phyloP scores from a whole-genome alignment of 30 jellyfish, hydroid and myxozoan genomes.

The Chrysaora quinquecirrha region DNA sequence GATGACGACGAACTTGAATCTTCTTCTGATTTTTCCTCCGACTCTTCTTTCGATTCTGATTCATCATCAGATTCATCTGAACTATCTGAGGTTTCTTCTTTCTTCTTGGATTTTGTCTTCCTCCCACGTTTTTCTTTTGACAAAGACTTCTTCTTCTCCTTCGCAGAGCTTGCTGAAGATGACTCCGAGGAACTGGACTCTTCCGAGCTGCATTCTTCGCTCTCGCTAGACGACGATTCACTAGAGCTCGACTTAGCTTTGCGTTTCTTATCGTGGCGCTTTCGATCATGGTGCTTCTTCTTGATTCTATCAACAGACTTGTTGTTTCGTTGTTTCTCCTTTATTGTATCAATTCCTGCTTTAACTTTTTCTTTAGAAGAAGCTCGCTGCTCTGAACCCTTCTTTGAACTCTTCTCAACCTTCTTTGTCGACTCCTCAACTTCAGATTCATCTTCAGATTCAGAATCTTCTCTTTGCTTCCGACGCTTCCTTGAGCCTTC shows the following conservation, averaged over 20 bases:
- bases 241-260: conserved; percentile 59
- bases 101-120: conserved; percentile 11
- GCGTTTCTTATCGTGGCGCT: conserved; percentile 22
- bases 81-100: conserved; percentile 9
- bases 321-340: not conserved
- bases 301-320: no score
- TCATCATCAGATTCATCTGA: not conserved
- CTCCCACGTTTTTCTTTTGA: not conserved
- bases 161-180: no score
- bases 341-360: not conserved
- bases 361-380: not conserved
- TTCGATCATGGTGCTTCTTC: not conserved
- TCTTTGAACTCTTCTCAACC: not conserved
- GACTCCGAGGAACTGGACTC: conserved; percentile 7
- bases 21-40: not conserved
- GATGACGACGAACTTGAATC: not conserved
- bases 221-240: conserved; percentile 66
- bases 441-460: not conserved
- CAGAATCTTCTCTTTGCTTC: not conserved
- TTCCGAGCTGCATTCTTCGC: conserved; percentile 47
- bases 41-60: not conserved
- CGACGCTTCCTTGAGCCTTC: conserved; percentile 4
- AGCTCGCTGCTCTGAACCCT: not conserved
- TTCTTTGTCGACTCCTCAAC: not conserved
- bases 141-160: conserved; percentile 9